Evolutionary conservation across 2,113 vertebrate genomes (phyloP).

Genomic region (Esox niger): DNA sequence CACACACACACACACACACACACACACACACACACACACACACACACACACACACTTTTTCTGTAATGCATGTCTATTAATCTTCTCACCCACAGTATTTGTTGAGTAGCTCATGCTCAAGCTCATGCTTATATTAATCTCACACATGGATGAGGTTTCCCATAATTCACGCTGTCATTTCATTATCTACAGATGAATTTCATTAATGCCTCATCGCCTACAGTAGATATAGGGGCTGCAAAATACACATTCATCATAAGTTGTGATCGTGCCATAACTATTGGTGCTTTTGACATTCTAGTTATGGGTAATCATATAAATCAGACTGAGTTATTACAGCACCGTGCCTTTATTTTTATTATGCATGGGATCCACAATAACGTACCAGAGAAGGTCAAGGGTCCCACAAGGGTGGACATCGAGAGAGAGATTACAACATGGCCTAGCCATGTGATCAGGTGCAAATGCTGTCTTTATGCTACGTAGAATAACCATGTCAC

Average conservation of each 20-base stretch:
- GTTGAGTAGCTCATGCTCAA: neutral
- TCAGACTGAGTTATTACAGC: neutral
- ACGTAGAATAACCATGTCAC: no score
- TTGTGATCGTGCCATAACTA: neutral
- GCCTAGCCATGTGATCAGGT: no score
- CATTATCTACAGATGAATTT: neutral
- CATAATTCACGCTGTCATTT: neutral
- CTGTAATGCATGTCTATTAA: no score
- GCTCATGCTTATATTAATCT: neutral
- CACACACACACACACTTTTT: neutral
- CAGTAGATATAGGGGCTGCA: neutral
- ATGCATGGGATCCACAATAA: no score
- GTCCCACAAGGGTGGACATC: no score
- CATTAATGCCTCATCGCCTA: neutral
- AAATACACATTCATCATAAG: neutral
- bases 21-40: no score
- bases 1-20: no score
- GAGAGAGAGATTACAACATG: no score
- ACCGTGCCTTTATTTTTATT: no score
- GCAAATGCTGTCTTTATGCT: no score
- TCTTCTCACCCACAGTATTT: neutral
- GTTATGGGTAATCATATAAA: neutral
- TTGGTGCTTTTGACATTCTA: neutral
- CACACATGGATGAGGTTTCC: neutral
- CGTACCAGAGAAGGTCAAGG: no score